Evolutionary conservation across 37 sponge, comb jelly and placozoan genomes (phyloP).

Genomic region (Spongilla lacustris): DNA sequence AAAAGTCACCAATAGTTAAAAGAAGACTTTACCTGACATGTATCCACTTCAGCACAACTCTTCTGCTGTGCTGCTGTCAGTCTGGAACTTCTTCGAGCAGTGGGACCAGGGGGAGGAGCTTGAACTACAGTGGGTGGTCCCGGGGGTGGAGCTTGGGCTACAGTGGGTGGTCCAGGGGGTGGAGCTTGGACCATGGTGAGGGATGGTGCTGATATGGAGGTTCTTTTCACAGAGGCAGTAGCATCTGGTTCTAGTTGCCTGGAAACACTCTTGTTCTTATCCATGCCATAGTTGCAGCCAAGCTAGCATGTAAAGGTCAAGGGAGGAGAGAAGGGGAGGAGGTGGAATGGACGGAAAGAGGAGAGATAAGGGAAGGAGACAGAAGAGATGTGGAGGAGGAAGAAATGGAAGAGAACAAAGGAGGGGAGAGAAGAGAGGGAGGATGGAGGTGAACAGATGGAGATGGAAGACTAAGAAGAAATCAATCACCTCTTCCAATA

Average conservation of each 20-base stretch:
- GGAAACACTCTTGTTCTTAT: neutral
- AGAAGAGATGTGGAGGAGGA: neutral
- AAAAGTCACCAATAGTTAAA: too few relatives aligned
- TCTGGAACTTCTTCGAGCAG: neutral
- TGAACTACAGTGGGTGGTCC: neutral
- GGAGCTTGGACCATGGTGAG: neutral
- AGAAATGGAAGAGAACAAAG: neutral
- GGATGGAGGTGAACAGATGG: too few relatives aligned
- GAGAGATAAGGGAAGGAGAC: neutral
- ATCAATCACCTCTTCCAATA: constrained; percentile 73
- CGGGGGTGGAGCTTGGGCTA: neutral
- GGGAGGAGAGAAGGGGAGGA: neutral
- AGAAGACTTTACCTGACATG: neutral
- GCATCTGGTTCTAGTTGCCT: neutral
- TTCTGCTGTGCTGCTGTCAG: neutral
- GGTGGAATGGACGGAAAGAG: neutral
- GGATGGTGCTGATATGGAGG: neutral
- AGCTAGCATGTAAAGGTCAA: neutral
- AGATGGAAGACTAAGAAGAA: too few relatives aligned
- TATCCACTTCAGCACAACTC: neutral
- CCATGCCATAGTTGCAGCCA: neutral
- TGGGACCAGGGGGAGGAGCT: neutral
- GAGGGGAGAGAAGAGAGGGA: too few relatives aligned
- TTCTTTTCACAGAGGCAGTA: neutral
- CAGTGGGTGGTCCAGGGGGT: neutral